Evolutionary conservation across 2,888 invertebrate species (phyloP), one percentile per base, ranked within the genome.

Genomic region (Caenorhabditis angaria): DNA sequence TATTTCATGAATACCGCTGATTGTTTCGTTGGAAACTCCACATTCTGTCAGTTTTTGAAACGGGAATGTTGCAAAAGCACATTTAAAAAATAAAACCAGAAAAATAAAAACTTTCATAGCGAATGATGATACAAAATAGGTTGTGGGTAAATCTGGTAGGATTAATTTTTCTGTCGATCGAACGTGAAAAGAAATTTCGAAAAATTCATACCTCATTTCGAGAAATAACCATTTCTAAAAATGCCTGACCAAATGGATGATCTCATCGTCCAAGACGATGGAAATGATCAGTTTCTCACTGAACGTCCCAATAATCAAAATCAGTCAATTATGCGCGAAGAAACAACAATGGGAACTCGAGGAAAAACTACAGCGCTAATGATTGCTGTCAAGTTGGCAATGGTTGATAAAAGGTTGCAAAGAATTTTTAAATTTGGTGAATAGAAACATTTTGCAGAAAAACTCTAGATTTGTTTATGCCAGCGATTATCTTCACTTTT

Each of bases 21-120:
- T 59, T 2, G 71, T 71, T 14, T 28, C 1, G n/a, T 71, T 54
- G 0, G 71, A 71, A 20, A 71, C 66, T 18, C 59, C 63, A 53
- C 71, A 71, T 5, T 50, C 50, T 0, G 53, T 24, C 18, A 71
- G 50, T 10, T 35, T 63, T 20, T 71, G 59, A 6, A 57, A 25
- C 0, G 71, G 71, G 27, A 71, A 66, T 3, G 10, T 28, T 2
- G 22, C 54, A 5, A 27, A 25, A 54, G 28, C n/a, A 28, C n/a
- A 28, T 22, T n/a, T 2, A 6, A 14, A 24, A 27, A 54, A 25
- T 27, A 54, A 28, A 54, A 50, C 4, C 20, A 50, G 22, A 22
- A 24, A 50, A 50, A 50, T 20, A 12, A 18, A 22, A 41, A 41
- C 41, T 18, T 41, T 41, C 41, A 41, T 41, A 50, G 22, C 4